phyloP scores from a whole-genome alignment of 2,888 invertebrate genomes.

The Apoda limacodes region DNA sequence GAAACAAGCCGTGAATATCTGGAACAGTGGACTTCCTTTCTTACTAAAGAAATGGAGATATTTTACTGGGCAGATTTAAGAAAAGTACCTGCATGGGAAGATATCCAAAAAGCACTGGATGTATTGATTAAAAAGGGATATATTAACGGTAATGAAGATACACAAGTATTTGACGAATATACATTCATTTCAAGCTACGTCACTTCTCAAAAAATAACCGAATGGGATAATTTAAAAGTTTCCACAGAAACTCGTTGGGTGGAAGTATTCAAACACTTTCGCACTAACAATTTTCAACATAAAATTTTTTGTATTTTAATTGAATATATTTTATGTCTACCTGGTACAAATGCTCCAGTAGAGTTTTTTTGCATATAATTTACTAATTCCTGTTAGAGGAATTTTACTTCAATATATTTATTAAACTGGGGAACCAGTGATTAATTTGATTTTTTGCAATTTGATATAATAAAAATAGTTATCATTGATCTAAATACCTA shows the following conservation, averaged over 20 bases:
- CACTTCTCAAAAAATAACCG: conserved; percentile 25
- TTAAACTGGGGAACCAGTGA: too few relatives aligned
- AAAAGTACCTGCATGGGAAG: conserved; percentile 23
- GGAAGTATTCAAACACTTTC: conserved; percentile 22
- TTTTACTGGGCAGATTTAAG: conserved; percentile 25
- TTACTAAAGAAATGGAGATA: conserved; percentile 23
- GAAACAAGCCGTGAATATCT: conserved; percentile 27
- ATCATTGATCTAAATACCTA: too few relatives aligned
- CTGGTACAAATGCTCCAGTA: conserved; percentile 19
- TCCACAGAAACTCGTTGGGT: conserved; percentile 26
- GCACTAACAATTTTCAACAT: conserved; percentile 15
- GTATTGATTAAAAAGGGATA: conserved; percentile 23
- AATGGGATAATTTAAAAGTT: conserved; percentile 24
- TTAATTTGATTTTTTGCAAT: too few relatives aligned
- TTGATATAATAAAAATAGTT: too few relatives aligned
- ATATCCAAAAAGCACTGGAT: conserved; percentile 17
- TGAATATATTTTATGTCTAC: conserved; percentile 22
- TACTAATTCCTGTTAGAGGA: too few relatives aligned
- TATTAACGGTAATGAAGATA: conserved; percentile 23
- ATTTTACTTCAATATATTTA: too few relatives aligned
- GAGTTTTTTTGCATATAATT: too few relatives aligned
- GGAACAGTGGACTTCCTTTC: conserved; percentile 22
- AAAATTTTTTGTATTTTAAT: conserved; percentile 16
- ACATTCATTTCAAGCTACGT: conserved; percentile 24
- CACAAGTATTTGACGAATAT: conserved; percentile 26